Base-by-base conservation (phyloP, 1,140 invertebrate species). In the Yoshiicerus persimilis region DNA sequence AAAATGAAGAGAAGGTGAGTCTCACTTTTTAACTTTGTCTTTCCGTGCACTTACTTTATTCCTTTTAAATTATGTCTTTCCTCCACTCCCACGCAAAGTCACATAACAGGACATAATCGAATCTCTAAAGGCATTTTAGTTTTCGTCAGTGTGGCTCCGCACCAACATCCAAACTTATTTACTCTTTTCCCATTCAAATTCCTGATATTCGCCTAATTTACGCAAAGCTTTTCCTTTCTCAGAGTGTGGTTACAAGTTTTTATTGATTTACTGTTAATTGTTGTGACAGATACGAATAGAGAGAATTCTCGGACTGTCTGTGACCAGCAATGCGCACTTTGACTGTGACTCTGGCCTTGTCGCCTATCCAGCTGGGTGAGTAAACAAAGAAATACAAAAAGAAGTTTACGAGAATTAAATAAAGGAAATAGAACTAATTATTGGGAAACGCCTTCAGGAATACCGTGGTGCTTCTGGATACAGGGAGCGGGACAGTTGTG, bases 281-380 rank as follows among this genome's bases (percentile, higher is more conserved):
- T 88, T 32, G 86, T 66, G 30, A 83, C 96, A 99, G 98, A 97
- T 99, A 91, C 97, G 97, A 92, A 94, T 99, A 92, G 97, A 99
- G 94, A 95, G 95, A 91, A 97, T 99, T 85, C 93, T 98, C 90
- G 98, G 98, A 87, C 94, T 99, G 91, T 99, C 98, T 34, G 97
- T 98, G 41, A 95, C 95, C 91, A 97, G 95, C 92, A 98, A 98
- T 94, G 96, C 97, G 90, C 96, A 97, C 9, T 94, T 99, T 90
- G 96, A 96, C 93, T 97, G 96, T 93, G 97, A 98, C 92, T 95
- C 95, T 70, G 97, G 97, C 90, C 93, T 96, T 85, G 95, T 99
- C 89, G 97, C 97, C 11, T 99, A 99, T 95, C 97, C 97, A 87
- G 97, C 98, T 91, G 98, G 98, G 97, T 99, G 93, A 96, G 96